Evolutionary conservation across 2,113 vertebrate species (phyloP), one percentile per base, ranked within the genome.

Genomic region (Myrmecophaga tridactyla): DNA sequence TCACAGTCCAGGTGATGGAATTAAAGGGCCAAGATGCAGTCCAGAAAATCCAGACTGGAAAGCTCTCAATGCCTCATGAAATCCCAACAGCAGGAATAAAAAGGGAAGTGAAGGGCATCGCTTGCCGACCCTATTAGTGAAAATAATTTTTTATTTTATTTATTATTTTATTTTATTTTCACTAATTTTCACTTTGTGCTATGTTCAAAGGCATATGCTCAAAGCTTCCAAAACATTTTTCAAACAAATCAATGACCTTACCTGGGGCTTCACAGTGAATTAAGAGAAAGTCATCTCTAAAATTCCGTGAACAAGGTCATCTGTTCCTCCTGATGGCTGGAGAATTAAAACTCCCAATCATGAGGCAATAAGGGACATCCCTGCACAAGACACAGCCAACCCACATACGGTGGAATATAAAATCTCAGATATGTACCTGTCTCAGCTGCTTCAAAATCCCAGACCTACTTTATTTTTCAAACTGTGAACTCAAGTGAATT

Each of bases 31-130:
- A 41, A 62, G 17, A 41, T 17, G 12, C 23, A 29, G 34, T 23
- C 2, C 3, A 8, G 17, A 23, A 0, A 0, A 48, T 8, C 62
- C 31, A 27, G 9, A 29, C 58, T n/a, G 58, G 31, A 39, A 34
- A 1, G 10, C 41, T 48, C 34, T 83, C 25, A 2, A 1, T 4
- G 41, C 48, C 69, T 51, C 15, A 3, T 1, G 69, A 69, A 67
- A 62, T 69, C 51, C 14, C 21, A 48, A 14, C 12, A 31, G 31
- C 60, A 70, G 41, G 12, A 77, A n/a, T 25, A 34, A 60, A 48
- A 58, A 92, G 77, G 84, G 53, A 53, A 18, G 4, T 1, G 51
- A 62, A 39, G 29, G 62, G 27, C 1, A 0, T 4, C 10, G 12
- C 23, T 34, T 43, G n/a, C 25, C 29, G 3, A 53, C 14, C 15